Evolutionary conservation across 1,140 invertebrate species (phyloP), one percentile per base, ranked within the genome.

Genomic region (Zaprionus kolodkinae): DNA sequence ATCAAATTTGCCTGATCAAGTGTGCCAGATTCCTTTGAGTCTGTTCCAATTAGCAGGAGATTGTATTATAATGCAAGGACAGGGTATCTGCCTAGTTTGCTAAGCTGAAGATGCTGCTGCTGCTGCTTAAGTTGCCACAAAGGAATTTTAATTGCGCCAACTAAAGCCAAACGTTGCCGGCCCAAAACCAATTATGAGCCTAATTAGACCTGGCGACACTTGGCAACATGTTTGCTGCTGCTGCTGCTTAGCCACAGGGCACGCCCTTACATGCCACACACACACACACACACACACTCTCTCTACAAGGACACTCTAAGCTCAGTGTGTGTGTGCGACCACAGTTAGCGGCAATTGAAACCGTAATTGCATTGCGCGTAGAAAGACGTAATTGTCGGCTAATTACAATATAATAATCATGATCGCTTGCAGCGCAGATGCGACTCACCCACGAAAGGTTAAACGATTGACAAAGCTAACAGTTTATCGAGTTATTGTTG

Each of bases 141-240:
- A 73, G 71, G 56, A 60, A 73, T 73, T 73, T 73, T 73, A 73
- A 73, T 73, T 73, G 71, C 65, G 55, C 54, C 64, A 67, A 30
- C 43, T 33, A 72, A 71, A 71, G 61, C 54, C 43, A 40, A 66
- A 68, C 60, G 64, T 30, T 64, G 56, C 45, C 21, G 21, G 54
- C 56, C 36, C 71, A 3, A 30, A 30, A 30, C 27, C 27, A 67
- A 73, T 68, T 73, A 73, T 73, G 56, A n/a, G 64, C 56, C 71
- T 68, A 73, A 73, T 73, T 73, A 73, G 71, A 60, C 64, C 40
- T n/a, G 56, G 48, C 45, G 30, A 67, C 70, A 72, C 71, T 73
- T 68, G 48, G 36, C 71, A 38, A 52, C 69, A 40, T 45, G n/a
- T 45, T 45, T 21, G 21, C 21, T 21, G 21, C 21, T 21, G 40